A percentile compares a stretch with the other conserved stretches of the same genome.
Conservation (phyloP, 2,113 vertebrate genomes). For the Pteronura brasiliensis region DNA sequence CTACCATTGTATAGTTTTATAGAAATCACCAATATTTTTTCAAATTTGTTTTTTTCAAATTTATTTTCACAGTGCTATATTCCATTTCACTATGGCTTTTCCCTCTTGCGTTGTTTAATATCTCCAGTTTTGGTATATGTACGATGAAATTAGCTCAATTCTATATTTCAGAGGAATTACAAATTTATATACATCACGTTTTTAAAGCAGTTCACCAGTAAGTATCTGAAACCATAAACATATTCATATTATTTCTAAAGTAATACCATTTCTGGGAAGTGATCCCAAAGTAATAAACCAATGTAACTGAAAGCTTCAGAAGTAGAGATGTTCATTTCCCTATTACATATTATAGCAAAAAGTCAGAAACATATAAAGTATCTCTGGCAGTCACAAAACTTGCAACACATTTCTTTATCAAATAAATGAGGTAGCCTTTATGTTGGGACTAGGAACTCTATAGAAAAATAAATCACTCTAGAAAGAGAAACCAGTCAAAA, state of each 20-base stretch:
- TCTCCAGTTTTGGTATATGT: neutral
- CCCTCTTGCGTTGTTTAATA: neutral
- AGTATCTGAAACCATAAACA: slow-evolving; percentile 52
- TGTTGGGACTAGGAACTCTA: neutral
- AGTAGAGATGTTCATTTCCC: slow-evolving; percentile 40
- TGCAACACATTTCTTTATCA: slow-evolving; percentile 28
- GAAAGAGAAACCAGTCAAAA: neutral
- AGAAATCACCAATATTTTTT: neutral
- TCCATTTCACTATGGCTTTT: neutral
- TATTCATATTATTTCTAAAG: slow-evolving; percentile 58
- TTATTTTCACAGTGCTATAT: neutral
- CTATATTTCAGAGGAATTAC: slow-evolving; percentile 31
- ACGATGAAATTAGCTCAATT: slow-evolving; percentile 32
- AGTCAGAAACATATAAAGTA: slow-evolving; percentile 45
- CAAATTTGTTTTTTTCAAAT: neutral
- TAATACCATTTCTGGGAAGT: slow-evolving; percentile 65
- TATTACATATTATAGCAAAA: slow-evolving; percentile 13
- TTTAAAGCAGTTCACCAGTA: slow-evolving; percentile 37
- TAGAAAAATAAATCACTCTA: neutral
- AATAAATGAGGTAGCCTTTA: neutral
- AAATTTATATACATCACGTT: slow-evolving; percentile 43
- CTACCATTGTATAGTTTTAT: neutral
- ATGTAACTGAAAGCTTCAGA: slow-evolving; percentile 1
- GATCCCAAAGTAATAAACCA: slow-evolving; percentile 67
- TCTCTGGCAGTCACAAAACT: neutral